These are phyloP conservation scores for Balanococcus diminutus DNA, from an alignment of 2,888 invertebrate genomes.

Conservation along the genomic window DNA sequence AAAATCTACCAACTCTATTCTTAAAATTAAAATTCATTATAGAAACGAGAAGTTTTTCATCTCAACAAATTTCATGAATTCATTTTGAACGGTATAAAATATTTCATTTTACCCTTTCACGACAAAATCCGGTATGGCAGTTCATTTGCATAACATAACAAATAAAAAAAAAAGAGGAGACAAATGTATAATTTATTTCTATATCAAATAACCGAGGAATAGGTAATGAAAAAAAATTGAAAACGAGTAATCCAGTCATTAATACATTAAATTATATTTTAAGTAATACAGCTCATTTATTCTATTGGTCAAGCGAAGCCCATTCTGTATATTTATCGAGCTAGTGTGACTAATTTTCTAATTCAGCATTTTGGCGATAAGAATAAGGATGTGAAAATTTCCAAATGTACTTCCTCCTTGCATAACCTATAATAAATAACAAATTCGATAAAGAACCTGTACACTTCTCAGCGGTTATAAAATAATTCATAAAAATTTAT, in stretches of 20 bases:
- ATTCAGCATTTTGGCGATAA: slow-evolving; percentile 3
- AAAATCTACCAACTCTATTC: background rate
- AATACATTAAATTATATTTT: slow-evolving; percentile 1
- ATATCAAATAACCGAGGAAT: background rate
- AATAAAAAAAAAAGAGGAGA: background rate
- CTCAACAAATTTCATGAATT: background rate
- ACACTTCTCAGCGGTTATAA: background rate
- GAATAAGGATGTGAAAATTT: background rate
- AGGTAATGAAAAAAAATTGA: background rate
- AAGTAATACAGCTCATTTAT: slow-evolving; percentile 14
- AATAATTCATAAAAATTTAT: background rate
- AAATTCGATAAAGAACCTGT: background rate
- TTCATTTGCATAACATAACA: slow-evolving; percentile 20
- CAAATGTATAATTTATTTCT: background rate
- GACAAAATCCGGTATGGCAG: slow-evolving; percentile 1
- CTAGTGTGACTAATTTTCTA: background rate
- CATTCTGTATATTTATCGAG: background rate
- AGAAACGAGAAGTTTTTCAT: background rate
- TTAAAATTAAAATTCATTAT: background rate
- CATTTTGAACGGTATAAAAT: background rate
- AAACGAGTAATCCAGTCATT: slow-evolving; percentile 13
- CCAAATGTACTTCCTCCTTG: background rate
- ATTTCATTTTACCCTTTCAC: background rate
- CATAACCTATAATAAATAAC: slow-evolving; percentile 8
- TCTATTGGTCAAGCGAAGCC: background rate